Percentiles rank a stretch among this genome's conserved stretches.
Conservation (phyloP, 2,888 invertebrate species). For the Lymantria dispar region DNA sequence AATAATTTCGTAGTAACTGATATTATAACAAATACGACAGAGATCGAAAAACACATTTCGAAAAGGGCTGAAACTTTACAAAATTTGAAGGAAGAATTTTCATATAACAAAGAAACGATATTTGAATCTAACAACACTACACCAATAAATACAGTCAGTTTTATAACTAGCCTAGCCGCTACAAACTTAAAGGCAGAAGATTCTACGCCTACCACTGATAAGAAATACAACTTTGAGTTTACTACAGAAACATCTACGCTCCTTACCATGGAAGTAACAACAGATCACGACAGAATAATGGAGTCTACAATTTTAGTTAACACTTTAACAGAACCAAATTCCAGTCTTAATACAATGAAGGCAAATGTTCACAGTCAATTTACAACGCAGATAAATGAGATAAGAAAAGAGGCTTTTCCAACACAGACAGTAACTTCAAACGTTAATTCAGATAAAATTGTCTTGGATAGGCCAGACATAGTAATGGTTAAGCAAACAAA, state of each 20-base stretch:
- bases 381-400: too few relatives aligned
- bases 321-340: too few relatives aligned
- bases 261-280: not conserved
- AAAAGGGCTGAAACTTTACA: constrained; percentile 2
- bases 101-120: not conserved
- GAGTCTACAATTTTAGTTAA: too few relatives aligned
- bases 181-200: not conserved
- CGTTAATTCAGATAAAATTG: too few relatives aligned
- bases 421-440: too few relatives aligned
- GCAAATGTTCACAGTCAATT: too few relatives aligned
- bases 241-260: not conserved
- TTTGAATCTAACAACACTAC: not conserved
- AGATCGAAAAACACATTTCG: not conserved
- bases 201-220: not conserved
- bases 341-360: too few relatives aligned
- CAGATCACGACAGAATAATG: not conserved
- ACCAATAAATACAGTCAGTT: not conserved
- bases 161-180: not conserved
- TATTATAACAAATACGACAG: too few relatives aligned
- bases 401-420: too few relatives aligned
- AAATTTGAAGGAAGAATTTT: not conserved
- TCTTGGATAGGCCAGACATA: too few relatives aligned
- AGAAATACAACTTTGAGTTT: not conserved
- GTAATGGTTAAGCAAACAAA: too few relatives aligned
- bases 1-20: too few relatives aligned